Conservation (phyloP, 2,797 vertebrate species). For the Phalanger gymnotis region DNA sequence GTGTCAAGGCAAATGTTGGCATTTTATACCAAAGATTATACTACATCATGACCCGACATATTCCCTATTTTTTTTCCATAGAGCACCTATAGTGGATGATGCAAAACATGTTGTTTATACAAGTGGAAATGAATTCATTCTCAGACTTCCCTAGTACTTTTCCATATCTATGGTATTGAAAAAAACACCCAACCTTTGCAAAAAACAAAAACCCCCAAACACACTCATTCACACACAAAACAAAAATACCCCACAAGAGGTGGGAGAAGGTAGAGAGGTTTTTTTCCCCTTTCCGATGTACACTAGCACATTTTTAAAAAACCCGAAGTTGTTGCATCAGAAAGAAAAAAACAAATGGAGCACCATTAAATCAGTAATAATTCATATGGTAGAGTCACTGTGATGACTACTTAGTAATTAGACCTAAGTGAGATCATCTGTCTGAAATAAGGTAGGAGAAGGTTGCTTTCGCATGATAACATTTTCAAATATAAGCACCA, state of each 20-base stretch:
- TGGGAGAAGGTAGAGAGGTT: background rate
- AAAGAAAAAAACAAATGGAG: conserved; percentile 45
- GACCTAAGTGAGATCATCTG: background rate
- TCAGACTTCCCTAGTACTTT: background rate
- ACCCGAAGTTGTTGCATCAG: background rate
- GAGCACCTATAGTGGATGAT: conserved; percentile 28
- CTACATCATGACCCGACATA: background rate
- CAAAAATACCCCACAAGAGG: background rate
- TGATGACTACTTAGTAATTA: background rate
- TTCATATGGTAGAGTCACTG: background rate
- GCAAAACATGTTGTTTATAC: background rate
- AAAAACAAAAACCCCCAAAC: background rate
- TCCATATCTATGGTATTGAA: background rate
- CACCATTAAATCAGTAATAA: conserved; percentile 54
- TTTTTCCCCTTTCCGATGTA: background rate
- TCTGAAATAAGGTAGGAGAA: background rate
- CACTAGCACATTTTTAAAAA: background rate
- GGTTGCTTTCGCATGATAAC: background rate
- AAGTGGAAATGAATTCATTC: background rate
- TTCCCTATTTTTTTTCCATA: background rate
- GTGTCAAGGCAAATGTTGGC: background rate
- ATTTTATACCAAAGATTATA: background rate
- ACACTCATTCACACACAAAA: background rate
- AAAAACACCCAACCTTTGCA: background rate
- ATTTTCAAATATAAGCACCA: conserved; percentile 47